phyloP scores from a whole-genome alignment of 2,888 invertebrate genomes.

The Drosophila algonquin region DNA sequence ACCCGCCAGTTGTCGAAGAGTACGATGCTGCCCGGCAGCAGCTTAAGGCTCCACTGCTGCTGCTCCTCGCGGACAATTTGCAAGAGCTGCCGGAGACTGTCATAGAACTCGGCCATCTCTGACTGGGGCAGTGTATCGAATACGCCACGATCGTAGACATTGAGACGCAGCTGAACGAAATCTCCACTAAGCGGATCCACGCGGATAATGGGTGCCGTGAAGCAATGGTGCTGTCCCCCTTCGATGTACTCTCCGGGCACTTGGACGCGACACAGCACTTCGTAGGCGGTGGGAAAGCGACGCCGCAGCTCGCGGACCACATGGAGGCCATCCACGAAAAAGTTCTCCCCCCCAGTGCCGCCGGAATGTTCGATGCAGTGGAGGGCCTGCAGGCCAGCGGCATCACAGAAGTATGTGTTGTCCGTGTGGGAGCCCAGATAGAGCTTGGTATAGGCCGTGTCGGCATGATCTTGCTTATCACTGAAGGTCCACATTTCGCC shows the following conservation, averaged over 20 bases:
- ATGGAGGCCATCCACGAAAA: constrained; percentile 90
- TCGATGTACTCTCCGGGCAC: constrained; percentile 88
- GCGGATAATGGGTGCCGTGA: constrained; percentile 86
- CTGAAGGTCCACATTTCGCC: constrained; percentile 90
- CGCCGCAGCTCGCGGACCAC: constrained; percentile 86
- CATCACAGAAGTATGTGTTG: constrained; percentile 90
- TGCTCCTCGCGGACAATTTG: constrained; percentile 85
- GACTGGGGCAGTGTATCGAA: constrained; percentile 85
- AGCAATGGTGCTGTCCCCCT: constrained; percentile 86
- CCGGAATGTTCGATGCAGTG: constrained; percentile 86
- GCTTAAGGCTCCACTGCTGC: constrained; percentile 86
- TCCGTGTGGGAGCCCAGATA: constrained; percentile 90
- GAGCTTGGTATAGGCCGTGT: constrained; percentile 89
- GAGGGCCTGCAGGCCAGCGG: constrained; percentile 88
- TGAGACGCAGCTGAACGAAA: constrained; percentile 88
- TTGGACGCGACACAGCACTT: constrained; percentile 85
- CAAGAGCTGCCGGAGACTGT: constrained; percentile 85
- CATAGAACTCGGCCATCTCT: constrained; percentile 87
- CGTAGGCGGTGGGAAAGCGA: constrained; percentile 86
- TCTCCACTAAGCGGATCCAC: constrained; percentile 85
- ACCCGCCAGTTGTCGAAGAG: constrained; percentile 92
- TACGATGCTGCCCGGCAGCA: constrained; percentile 88
- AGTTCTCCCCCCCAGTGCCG: constrained; percentile 89
- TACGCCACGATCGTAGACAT: constrained; percentile 89
- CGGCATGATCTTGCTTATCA: constrained; percentile 86